phyloP scores from a whole-genome alignment of 2,797 vertebrate genomes.

The Oophaga sylvatica region DNA sequence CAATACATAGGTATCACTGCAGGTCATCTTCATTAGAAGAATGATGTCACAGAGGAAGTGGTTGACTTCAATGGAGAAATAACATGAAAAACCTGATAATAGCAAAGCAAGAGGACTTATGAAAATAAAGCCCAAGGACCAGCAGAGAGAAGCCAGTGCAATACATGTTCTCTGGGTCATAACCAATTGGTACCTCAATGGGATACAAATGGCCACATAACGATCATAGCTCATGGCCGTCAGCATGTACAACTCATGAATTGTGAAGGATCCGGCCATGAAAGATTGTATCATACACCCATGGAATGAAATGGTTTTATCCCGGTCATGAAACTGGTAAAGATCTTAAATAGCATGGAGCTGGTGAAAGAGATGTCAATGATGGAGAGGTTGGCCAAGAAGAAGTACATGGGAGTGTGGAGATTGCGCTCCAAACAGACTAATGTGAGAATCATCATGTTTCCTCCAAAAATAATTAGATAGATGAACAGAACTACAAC shows the following conservation, averaged over 20 bases:
- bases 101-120: not conserved
- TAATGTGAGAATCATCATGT: conserved; percentile 2
- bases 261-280: not conserved
- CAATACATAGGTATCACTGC: not conserved
- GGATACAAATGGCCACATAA: no score
- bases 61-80: conserved; percentile 20
- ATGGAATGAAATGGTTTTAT: not conserved
- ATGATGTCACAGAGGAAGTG: conserved; percentile 32
- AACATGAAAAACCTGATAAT: not conserved
- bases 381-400: no score
- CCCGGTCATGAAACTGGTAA: not conserved
- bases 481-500: not conserved
- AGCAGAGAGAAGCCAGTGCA: conserved; percentile 3
- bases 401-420: not conserved
- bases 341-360: not conserved
- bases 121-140: conserved; percentile 3
- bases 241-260: conserved; percentile 8
- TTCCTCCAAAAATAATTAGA: conserved; percentile 9
- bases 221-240: not conserved
- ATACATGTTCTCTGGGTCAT: not conserved
- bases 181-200: conserved; percentile 14
- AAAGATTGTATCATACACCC: conserved; percentile 7
- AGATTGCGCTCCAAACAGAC: conserved; percentile 10
- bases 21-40: conserved; percentile 12
- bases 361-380: no score